phyloP scores from a whole-genome alignment of 2,797 vertebrate genomes.

The Borostomias antarcticus region DNA sequence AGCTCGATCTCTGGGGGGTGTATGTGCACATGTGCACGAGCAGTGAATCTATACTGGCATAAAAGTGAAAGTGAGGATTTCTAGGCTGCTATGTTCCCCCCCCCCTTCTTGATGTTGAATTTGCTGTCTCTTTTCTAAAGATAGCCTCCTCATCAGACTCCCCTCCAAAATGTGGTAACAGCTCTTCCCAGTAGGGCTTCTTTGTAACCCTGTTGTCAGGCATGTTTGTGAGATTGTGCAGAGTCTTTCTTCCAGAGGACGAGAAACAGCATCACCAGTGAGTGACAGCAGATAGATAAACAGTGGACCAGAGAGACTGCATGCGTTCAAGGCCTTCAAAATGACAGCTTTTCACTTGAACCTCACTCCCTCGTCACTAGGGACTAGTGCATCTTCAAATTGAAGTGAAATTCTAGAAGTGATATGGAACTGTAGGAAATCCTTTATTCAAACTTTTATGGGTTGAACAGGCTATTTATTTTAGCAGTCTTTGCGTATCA shows the following conservation, averaged over 20 bases:
- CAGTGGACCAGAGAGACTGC: neutral
- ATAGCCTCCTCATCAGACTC: neutral
- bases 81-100: no score
- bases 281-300: slow-evolving; percentile 1
- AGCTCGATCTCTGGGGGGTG: no score
- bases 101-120: no score
- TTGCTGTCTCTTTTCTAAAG: neutral
- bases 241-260: neutral
- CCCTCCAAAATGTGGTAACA: neutral
- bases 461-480: no score
- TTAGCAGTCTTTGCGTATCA: no score
- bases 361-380: neutral
- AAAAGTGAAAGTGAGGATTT: neutral
- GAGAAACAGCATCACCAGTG: neutral
- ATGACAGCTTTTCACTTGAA: neutral
- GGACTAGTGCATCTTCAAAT: neutral
- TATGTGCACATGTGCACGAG: no score
- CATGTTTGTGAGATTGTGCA: neutral
- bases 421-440: neutral
- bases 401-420: neutral
- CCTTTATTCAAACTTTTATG: neutral
- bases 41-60: neutral
- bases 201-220: slow-evolving; percentile 1
- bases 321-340: neutral
- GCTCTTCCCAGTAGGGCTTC: neutral